A percentile compares a stretch with the other conserved stretches of the same genome.
Conservation (phyloP, 2,888 invertebrate species). For the Hydrotaea diabolus region DNA sequence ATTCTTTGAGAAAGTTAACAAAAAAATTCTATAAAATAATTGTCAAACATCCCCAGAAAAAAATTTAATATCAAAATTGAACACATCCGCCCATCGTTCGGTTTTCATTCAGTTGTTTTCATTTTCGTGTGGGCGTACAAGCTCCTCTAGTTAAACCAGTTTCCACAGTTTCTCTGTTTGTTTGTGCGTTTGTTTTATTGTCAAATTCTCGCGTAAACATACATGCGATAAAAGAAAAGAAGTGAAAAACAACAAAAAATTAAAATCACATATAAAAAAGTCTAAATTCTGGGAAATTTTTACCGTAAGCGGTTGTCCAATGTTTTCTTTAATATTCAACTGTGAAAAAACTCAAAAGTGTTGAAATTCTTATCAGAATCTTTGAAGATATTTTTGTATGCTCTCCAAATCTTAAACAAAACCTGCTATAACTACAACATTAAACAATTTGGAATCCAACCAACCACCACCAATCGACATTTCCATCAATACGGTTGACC, state of each 20-base stretch:
- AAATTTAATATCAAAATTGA: too few species aligned
- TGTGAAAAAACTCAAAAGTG: not conserved
- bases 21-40: too few species aligned
- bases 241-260: not conserved
- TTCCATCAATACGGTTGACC: not conserved
- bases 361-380: not conserved
- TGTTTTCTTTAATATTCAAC: not conserved
- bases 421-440: slow-evolving; percentile 3
- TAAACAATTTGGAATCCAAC: not conserved
- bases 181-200: not conserved
- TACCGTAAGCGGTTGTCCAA: too few species aligned
- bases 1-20: too few species aligned
- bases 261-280: too few species aligned
- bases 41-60: too few species aligned
- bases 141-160: not conserved
- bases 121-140: slow-evolving; percentile 20
- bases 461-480: not conserved
- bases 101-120: too few species aligned
- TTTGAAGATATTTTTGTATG: not conserved
- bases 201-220: too few species aligned
- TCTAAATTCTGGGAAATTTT: too few species aligned
- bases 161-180: not conserved
- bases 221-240: too few species aligned
- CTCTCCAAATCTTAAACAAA: not conserved
- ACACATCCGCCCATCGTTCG: too few species aligned